Evolutionary conservation across 2,797 vertebrate species (phyloP), one percentile per base, ranked within the genome.

Genomic region (Sus cebifrons): DNA sequence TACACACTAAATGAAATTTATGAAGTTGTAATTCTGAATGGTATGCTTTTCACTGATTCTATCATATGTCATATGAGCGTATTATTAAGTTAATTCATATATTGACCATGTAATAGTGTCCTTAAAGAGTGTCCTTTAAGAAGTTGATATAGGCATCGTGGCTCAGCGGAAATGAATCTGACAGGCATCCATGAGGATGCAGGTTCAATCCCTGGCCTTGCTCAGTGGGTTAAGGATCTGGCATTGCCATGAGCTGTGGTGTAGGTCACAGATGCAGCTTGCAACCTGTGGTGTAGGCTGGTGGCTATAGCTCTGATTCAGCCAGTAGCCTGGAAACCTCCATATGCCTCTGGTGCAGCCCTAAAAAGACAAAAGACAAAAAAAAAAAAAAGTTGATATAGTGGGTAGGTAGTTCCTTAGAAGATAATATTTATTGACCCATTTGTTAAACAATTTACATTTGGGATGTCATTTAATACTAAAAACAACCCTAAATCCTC

Each of bases 61-160:
- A 27, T 15, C n/a, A 65, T 44, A 21, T 67, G 7, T 58, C 86
- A 10, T 54, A 12, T 64, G 0, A 44, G 7, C 52, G 65, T 77
- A 78, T 64, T 56, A 73, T 65, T 83, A 86, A 78, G 65, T 84
- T 81, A 75, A 94, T 85, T 84, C 23, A 60, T 9, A 74, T 77
- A 64, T 67, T 87, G 29, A 86, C 27, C 56, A 85, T 60, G 9
- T 56, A 75, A 25, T 81, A 91, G 68, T 32, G 44, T 77, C 73
- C 77, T 71, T 95, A 71, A 58, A 32, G 81, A 95, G 65, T 60
- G 54, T 36, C 73, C 65, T 95, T 87, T 93, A 92, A 74, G 40
- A 86, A 71, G 7, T n/a, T 86, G 36, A 56, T 79, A 27, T 6
- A 44, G 44, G 44, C 44, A 9, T 44, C 44, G 44, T 44, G 44